Evolutionary conservation across 64 coral and sea anemone species (phyloP), one percentile per base, ranked within the genome.

Genomic region (Montipora capricornis): DNA sequence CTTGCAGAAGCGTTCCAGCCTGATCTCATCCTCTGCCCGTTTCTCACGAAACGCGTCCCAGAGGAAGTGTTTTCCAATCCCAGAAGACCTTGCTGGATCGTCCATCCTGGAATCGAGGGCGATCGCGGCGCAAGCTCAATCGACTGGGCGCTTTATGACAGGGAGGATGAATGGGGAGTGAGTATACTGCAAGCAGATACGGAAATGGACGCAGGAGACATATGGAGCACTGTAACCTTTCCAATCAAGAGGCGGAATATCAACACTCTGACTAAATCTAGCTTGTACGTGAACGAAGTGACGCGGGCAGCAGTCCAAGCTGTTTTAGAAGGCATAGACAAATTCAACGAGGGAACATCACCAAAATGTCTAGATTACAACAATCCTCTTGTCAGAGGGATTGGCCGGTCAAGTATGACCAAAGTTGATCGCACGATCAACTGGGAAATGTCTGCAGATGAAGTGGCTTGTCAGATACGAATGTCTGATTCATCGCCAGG

Each of bases 401-500:
- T 24, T 16, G 4, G 62, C 3, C 90, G 59, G 12, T 45, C 80
- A 24, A 83, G 76, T 5, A 87, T 95, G 94, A 95, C 68, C 60
- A 95, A 95, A 5, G 73, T n/a, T 51, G 94, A 95, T 76, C 89
- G 94, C 13, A 75, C 55, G 47, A 73, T 95, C 51, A 90, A 92
- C 60, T 95, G 94, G 94, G 82, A 95, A 74, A 44, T 78, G 91
- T 62, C 94, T 47, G 82, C 89, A 20, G 82, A 95, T 7, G 94
- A 95, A 49, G 77, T 95, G 15, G 80, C 94, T 49, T 58, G 82
- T 15, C 84, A 82, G 69, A 81, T 95, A 29, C 94, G 94, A 61
- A 95, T 95, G 94, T 95, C 94, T 58, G 94, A 95, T 26, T 91
- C 94, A 50, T 84, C 89, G 49, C 94, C 94, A 87, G 94, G 94